These are phyloP conservation scores for Chalcosyrphus nemorum DNA, from an alignment of 2,888 invertebrate species.

Conservation along the genomic window DNA sequence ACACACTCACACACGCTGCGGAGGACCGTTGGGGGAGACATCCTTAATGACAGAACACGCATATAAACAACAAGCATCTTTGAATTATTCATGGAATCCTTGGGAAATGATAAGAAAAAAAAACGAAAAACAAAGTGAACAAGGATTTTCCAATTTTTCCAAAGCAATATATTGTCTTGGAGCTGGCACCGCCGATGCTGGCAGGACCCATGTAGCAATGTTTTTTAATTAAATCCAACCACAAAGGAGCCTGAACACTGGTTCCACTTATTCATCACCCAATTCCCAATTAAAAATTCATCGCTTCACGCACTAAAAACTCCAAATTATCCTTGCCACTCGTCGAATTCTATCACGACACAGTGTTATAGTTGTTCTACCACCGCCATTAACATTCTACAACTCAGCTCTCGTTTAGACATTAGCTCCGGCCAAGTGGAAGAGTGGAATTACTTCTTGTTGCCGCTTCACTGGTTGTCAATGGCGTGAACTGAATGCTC, in stretches of 20 bases:
- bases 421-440: slow-evolving; percentile 65
- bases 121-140: slow-evolving; percentile 33
- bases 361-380: slow-evolving; percentile 36
- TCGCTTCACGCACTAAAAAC: slow-evolving; percentile 72
- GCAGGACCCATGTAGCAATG: background rate
- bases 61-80: slow-evolving; percentile 64
- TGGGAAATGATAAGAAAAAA: slow-evolving; percentile 15
- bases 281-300: slow-evolving; percentile 72
- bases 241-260: slow-evolving; percentile 5
- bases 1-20: background rate
- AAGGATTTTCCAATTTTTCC: slow-evolving; percentile 60
- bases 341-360: slow-evolving; percentile 53
- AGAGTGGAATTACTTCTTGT: slow-evolving; percentile 72
- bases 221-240: slow-evolving; percentile 60
- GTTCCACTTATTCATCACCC: slow-evolving; percentile 61
- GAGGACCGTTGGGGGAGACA: slow-evolving; percentile 1
- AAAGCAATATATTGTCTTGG: slow-evolving; percentile 41
- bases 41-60: slow-evolving; percentile 70
- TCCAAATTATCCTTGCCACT: slow-evolving; percentile 69
- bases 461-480: slow-evolving; percentile 69
- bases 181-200: background rate
- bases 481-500: slow-evolving; percentile 72
- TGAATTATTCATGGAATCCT: slow-evolving; percentile 69
- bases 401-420: slow-evolving; percentile 60
- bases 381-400: slow-evolving; percentile 60